Percentiles rank a stretch among this genome's conserved stretches.
Conservation (phyloP, 2,113 vertebrate genomes). For the Buteo buteo region DNA sequence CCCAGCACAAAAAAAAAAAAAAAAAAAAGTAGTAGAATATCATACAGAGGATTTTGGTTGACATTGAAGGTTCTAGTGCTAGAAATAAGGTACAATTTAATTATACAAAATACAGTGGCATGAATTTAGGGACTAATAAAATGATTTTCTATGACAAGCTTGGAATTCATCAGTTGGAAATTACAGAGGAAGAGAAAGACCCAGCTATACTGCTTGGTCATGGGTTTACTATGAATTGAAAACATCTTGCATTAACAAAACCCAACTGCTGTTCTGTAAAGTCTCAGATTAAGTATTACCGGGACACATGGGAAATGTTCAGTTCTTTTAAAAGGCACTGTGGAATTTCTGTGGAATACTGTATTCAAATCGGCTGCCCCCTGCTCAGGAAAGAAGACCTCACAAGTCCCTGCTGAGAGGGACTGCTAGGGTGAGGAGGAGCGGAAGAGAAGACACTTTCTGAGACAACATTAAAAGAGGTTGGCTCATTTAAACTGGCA, state of each 20-base stretch:
- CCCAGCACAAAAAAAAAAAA: not conserved
- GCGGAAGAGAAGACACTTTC: not conserved
- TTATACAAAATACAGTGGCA: not conserved
- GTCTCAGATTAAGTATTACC: not conserved
- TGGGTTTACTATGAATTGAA: not conserved
- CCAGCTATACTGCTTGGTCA: not conserved
- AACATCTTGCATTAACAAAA: not conserved
- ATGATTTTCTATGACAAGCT: not conserved
- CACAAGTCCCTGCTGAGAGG: not conserved
- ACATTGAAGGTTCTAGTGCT: not conserved
- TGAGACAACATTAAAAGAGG: not conserved
- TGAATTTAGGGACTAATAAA: not conserved
- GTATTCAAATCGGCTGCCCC: not conserved
- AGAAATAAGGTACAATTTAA: not conserved
- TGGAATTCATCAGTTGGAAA: not conserved
- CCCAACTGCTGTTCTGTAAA: not conserved
- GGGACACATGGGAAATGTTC: not conserved
- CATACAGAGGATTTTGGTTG: not conserved
- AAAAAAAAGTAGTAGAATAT: not conserved
- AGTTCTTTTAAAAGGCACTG: not conserved
- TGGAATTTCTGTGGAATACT: not conserved
- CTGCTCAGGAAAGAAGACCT: not conserved
- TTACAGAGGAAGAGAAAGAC: not conserved
- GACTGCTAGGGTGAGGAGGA: not conserved
- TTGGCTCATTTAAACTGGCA: not conserved